These are phyloP conservation scores for Bombyx mori DNA, from an alignment of 1,140 invertebrate genomes.

Conservation along the genomic window DNA sequence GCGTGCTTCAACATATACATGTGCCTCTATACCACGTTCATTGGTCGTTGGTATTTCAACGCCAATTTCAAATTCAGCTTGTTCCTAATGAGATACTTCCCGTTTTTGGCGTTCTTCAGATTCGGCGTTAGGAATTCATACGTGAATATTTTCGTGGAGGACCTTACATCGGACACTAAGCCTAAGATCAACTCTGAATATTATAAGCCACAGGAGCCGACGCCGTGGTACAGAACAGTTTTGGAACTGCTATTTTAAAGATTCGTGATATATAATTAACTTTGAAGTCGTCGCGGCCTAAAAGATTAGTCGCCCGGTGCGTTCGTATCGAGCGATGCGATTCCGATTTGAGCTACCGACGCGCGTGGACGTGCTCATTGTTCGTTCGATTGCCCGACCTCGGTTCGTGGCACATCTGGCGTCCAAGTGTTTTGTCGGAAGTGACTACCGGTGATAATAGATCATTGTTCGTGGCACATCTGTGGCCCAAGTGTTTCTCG, in stretches of 20 bases:
- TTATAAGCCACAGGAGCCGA: constrained; percentile 21
- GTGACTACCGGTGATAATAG: too few relatives aligned
- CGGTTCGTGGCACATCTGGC: too few relatives aligned
- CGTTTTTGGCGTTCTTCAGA: constrained; percentile 51
- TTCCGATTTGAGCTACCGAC: too few relatives aligned
- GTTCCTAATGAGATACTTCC: constrained; percentile 54
- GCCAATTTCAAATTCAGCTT: constrained; percentile 37
- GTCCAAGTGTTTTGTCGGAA: too few relatives aligned
- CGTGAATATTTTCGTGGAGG: constrained; percentile 53
- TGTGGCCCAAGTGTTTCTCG: too few relatives aligned
- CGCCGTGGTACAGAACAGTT: constrained; percentile 31
- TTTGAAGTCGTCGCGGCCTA: too few relatives aligned
- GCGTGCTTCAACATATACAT: constrained; percentile 16
- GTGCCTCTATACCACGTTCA: constrained; percentile 25
- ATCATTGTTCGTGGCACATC: too few relatives aligned
- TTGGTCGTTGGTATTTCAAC: constrained; percentile 51
- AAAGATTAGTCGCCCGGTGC: too few relatives aligned
- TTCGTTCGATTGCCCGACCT: too few relatives aligned
- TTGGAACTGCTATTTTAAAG: constrained; percentile 28
- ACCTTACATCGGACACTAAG: constrained; percentile 34
- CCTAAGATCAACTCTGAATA: constrained; percentile 43
- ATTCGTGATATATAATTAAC: neutral
- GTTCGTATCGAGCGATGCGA: too few relatives aligned
- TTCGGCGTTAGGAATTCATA: constrained; percentile 46
- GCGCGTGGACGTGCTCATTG: too few relatives aligned